Conservation (phyloP, 2,113 vertebrate genomes). For the Ciconia boyciana region DNA sequence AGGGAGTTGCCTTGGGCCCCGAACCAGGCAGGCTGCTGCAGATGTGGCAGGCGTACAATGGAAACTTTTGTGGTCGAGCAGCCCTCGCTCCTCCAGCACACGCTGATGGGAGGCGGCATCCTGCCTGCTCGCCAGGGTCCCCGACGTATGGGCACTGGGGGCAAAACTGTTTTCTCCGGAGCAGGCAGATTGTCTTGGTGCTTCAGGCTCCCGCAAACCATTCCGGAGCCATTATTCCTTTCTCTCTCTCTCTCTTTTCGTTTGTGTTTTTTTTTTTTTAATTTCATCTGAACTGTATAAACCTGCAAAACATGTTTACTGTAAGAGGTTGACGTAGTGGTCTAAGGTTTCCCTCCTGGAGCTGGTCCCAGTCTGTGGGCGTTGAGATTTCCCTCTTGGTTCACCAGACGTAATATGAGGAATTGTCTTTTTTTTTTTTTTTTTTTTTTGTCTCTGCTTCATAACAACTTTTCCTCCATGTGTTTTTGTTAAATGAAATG, state of each 20-base stretch:
- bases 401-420: slow-evolving; percentile 86
- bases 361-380: slow-evolving; percentile 80
- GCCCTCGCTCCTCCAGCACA: slow-evolving; percentile 69
- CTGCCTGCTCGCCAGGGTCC: slow-evolving; percentile 60
- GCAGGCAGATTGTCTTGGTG: slow-evolving; percentile 44
- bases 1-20: slow-evolving; percentile 74
- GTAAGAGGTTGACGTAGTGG: slow-evolving; percentile 81
- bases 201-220: slow-evolving; percentile 41
- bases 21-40: slow-evolving; percentile 81
- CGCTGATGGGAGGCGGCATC: slow-evolving; percentile 68
- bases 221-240: slow-evolving; percentile 25
- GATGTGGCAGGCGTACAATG: slow-evolving; percentile 84
- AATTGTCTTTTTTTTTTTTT: slow-evolving; percentile 66
- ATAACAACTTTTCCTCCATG: slow-evolving; percentile 60
- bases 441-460: slow-evolving; percentile 63
- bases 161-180: slow-evolving; percentile 17
- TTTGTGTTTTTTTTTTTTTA: not conserved
- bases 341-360: slow-evolving; percentile 93
- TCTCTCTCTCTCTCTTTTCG: not conserved
- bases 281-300: slow-evolving; percentile 57
- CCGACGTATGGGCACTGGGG: not conserved
- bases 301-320: slow-evolving; percentile 93
- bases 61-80: slow-evolving; percentile 84
- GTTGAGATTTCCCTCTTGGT: slow-evolving; percentile 86
- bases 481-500: slow-evolving; percentile 75